These are phyloP conservation scores for Channallabes apus DNA, from an alignment of 2,797 vertebrate genomes.

Conservation along the genomic window DNA sequence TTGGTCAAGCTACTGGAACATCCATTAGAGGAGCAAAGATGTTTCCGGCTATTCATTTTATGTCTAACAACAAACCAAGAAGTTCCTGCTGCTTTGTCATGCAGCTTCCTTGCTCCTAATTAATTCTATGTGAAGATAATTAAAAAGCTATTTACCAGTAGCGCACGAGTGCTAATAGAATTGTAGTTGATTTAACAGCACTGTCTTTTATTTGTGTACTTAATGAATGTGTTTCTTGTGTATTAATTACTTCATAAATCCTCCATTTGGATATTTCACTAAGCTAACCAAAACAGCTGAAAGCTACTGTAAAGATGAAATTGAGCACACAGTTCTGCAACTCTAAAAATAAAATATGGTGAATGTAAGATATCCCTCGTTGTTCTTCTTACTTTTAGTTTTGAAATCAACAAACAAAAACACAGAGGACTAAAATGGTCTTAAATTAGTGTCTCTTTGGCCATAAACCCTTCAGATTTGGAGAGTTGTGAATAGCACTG, in stretches of 20 bases:
- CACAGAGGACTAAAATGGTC: slow-evolving; percentile 20
- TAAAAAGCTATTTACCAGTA: slow-evolving; percentile 58
- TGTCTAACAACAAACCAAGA: slow-evolving; percentile 47
- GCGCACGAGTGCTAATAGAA: slow-evolving; percentile 56
- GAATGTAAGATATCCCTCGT: slow-evolving; percentile 17
- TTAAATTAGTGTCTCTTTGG: slow-evolving; percentile 47
- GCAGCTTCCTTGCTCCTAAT: slow-evolving; percentile 54
- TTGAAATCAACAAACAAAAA: slow-evolving; percentile 31
- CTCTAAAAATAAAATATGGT: background rate
- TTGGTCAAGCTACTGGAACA: slow-evolving; percentile 42
- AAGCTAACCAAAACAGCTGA: slow-evolving; percentile 50
- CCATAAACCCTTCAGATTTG: slow-evolving; percentile 6
- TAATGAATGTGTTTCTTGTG: slow-evolving; percentile 57
- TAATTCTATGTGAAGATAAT: slow-evolving; percentile 58
- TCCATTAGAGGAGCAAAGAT: slow-evolving; percentile 22
- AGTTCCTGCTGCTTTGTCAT: slow-evolving; percentile 41
- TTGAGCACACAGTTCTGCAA: background rate
- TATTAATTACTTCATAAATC: slow-evolving; percentile 57
- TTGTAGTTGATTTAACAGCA: slow-evolving; percentile 53
- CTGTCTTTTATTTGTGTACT: slow-evolving; percentile 53
- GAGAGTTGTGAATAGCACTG: slow-evolving; percentile 15
- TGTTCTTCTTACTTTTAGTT: slow-evolving; percentile 43
- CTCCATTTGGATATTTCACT: slow-evolving; percentile 36
- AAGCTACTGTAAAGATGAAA: slow-evolving; percentile 18
- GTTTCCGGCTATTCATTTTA: background rate